phyloP scores from a whole-genome alignment of 1,140 invertebrate species.

The Amphibalanus amphitrite region DNA sequence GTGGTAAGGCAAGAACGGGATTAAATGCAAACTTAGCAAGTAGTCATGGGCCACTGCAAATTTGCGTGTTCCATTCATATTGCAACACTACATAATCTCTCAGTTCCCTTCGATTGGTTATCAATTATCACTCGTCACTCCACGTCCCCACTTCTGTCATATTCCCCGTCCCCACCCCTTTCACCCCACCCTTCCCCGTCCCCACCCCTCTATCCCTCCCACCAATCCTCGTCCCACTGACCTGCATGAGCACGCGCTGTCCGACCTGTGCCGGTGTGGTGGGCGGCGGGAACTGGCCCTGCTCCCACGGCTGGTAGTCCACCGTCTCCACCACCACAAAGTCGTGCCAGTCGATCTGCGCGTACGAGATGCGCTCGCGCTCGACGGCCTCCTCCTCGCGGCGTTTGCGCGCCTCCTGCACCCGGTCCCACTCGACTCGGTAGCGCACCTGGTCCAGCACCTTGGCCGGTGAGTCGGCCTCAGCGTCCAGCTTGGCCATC shows the following conservation, averaged over 20 bases:
- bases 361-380: conserved; percentile 42
- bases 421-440: conserved; percentile 86
- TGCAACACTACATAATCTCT: too few relatives aligned
- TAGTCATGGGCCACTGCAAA: too few relatives aligned
- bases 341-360: conserved; percentile 93
- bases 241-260: conserved; percentile 71
- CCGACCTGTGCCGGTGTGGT: conserved; percentile 95
- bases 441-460: conserved; percentile 61
- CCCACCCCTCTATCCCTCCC: conserved; percentile 27
- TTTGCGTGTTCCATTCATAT: too few relatives aligned
- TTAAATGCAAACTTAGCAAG: too few relatives aligned
- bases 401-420: conserved; percentile 76
- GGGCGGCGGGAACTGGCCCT: conserved; percentile 86
- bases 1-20: too few relatives aligned
- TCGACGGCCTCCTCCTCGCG: conserved; percentile 90
- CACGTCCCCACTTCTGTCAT: neutral
- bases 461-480: conserved; percentile 50
- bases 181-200: conserved; percentile 9
- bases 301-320: conserved; percentile 93
- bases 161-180: too few relatives aligned
- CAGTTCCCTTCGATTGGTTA: too few relatives aligned
- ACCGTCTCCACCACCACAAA: conserved; percentile 99
- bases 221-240: conserved; percentile 22
- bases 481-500: conserved; percentile 55
- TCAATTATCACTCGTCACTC: too few relatives aligned